These are phyloP conservation scores for Chelon auratus DNA, from an alignment of 2,797 vertebrate genomes.

Conservation along the genomic window DNA sequence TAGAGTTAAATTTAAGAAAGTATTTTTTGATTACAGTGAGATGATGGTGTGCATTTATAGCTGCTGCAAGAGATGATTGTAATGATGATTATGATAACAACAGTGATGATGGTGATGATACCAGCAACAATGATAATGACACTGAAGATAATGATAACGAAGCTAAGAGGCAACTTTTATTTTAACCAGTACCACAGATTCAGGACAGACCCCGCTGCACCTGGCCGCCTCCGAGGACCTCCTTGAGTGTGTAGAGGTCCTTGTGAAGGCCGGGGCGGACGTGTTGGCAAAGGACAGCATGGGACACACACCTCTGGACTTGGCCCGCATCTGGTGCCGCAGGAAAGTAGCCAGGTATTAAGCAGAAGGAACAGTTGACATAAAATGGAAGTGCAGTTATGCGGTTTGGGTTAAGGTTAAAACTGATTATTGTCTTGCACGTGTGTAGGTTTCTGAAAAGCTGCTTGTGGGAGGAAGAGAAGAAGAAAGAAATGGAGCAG, in stretches of 20 bases:
- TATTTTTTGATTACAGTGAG: background rate
- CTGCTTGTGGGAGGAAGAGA: constrained; percentile 59
- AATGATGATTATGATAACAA: constrained; percentile 10
- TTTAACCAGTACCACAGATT: constrained; percentile 60
- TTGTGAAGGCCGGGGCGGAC: constrained; percentile 73
- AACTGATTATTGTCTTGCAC: background rate
- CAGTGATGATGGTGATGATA: background rate
- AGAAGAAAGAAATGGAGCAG: constrained; percentile 59
- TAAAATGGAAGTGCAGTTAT: background rate
- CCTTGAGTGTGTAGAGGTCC: constrained; percentile 63
- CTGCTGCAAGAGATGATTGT: background rate
- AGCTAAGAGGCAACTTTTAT: background rate
- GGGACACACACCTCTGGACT: constrained; percentile 75
- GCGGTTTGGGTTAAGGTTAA: background rate
- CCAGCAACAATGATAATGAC: constrained; percentile 2
- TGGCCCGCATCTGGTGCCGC: constrained; percentile 70
- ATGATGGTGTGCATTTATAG: constrained; percentile 5
- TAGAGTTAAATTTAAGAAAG: background rate
- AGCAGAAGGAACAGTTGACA: no score
- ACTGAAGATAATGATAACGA: background rate
- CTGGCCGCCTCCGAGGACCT: constrained; percentile 76
- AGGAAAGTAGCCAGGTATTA: constrained; percentile 71
- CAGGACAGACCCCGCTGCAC: constrained; percentile 77
- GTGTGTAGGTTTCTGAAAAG: constrained; percentile 64
- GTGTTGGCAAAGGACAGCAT: constrained; percentile 57